A percentile compares a stretch with the other conserved stretches of the same genome.
phyloP scores from a whole-genome alignment of 1,140 invertebrate species.

The Trichoplusia ni region DNA sequence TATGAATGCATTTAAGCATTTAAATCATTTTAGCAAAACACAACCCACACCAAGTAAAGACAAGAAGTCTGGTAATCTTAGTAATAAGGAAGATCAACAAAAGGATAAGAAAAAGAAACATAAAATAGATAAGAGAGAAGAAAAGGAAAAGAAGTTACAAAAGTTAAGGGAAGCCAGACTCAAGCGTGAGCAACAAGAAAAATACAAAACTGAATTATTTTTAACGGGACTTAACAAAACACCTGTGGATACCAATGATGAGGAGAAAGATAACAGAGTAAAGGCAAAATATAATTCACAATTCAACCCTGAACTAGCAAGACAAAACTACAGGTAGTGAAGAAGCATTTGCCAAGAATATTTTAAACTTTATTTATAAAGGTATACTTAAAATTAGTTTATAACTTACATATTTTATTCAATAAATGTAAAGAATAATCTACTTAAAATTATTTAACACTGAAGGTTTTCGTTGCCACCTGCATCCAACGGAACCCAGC shows the following conservation, averaged over 20 bases:
- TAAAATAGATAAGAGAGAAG: conserved; percentile 68
- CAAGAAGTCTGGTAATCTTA: background rate
- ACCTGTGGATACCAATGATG: conserved; percentile 54
- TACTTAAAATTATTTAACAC: no score
- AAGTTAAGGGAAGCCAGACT: conserved; percentile 90
- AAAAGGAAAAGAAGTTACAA: conserved; percentile 84
- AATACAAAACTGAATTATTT: conserved; percentile 85
- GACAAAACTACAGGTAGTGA: conserved; percentile 83
- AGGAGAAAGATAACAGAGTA: conserved; percentile 59
- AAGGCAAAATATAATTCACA: conserved; percentile 95
- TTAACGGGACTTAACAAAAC: conserved; percentile 86
- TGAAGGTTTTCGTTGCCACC: no score
- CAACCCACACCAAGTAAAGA: conserved; percentile 42
- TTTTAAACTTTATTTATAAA: no score
- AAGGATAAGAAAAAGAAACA: conserved; percentile 78
- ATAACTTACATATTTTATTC: no score
- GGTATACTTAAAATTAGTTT: no score
- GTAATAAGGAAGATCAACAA: conserved; percentile 40
- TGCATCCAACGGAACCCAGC: no score
- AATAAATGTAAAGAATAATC: no score
- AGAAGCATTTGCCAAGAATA: conserved; percentile 9
- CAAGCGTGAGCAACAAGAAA: conserved; percentile 90
- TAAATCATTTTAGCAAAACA: conserved; percentile 44
- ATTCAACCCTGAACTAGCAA: conserved; percentile 94
- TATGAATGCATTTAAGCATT: conserved; percentile 85